phyloP scores from a whole-genome alignment of 1,140 invertebrate species.

The Drosophila ercepeae region DNA sequence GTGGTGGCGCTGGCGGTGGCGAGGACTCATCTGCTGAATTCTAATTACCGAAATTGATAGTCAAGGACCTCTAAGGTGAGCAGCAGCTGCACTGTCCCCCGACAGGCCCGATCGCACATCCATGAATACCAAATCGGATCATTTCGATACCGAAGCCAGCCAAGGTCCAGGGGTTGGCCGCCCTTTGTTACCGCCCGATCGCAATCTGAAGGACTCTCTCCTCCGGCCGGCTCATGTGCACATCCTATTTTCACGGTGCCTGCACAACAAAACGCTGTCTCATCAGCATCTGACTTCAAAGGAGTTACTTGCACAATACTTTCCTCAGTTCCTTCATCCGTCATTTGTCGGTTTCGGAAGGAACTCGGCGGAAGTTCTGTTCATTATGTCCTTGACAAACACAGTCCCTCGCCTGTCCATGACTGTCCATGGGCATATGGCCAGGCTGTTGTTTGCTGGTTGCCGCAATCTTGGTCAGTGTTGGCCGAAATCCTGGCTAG shows the following conservation, averaged over 20 bases:
- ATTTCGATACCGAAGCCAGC: constrained; percentile 25
- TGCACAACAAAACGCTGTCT: constrained; percentile 72
- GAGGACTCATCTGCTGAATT: constrained; percentile 39
- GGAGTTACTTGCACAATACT: constrained; percentile 73
- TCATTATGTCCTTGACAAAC: constrained; percentile 78
- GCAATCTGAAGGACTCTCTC: constrained; percentile 28
- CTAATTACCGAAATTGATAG: constrained; percentile 70
- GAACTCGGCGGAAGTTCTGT: constrained; percentile 64
- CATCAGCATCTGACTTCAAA: constrained; percentile 75
- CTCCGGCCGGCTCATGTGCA: constrained; percentile 44
- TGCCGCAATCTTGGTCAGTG: not conserved
- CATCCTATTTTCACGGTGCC: constrained; percentile 63
- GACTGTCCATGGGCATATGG: constrained; percentile 37
- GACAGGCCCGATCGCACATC: constrained; percentile 9
- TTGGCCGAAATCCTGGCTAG: not conserved
- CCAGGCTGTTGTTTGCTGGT: constrained; percentile 26
- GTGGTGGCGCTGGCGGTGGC: too few relatives aligned
- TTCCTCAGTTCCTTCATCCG: constrained; percentile 10
- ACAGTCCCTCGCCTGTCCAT: constrained; percentile 27
- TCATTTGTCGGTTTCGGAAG: constrained; percentile 13
- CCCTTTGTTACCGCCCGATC: constrained; percentile 29
- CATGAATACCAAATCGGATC: constrained; percentile 34
- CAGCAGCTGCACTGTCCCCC: constrained; percentile 4
- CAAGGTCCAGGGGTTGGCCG: constrained; percentile 3
- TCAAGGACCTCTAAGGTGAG: constrained; percentile 34